Evolutionary conservation across 1,140 invertebrate genomes (phyloP).

Genomic region (Liolophura sinensis): DNA sequence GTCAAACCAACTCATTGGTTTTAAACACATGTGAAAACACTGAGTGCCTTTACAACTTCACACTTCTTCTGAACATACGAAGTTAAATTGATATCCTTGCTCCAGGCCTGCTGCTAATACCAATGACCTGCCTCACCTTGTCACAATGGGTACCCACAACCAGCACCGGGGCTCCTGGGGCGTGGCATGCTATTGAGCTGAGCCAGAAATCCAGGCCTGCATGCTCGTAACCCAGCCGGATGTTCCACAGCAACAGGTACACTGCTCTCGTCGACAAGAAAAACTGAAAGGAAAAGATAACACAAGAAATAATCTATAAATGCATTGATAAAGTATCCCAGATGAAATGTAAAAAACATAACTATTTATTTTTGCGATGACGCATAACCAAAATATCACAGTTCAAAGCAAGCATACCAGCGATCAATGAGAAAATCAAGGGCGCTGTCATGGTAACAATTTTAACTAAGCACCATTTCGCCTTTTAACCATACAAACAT

Average conservation of each 20-base stretch:
- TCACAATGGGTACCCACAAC: constrained; percentile 56
- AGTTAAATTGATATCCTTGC: constrained; percentile 4
- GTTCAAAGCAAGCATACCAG: too few species aligned
- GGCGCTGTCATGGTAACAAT: too few species aligned
- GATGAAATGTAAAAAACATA: too few species aligned
- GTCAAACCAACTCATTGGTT: too few species aligned
- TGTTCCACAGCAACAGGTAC: constrained; percentile 57
- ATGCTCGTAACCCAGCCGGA: constrained; percentile 54
- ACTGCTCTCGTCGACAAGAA: constrained; percentile 56
- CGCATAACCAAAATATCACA: too few species aligned
- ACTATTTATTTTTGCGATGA: too few species aligned
- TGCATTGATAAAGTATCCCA: too few species aligned
- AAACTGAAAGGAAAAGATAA: constrained; percentile 46
- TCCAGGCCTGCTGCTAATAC: too few species aligned
- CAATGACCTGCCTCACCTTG: constrained; percentile 32
- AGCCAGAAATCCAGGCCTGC: constrained; percentile 57
- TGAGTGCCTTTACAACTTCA: not conserved
- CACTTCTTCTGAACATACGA: not conserved
- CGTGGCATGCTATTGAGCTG: constrained; percentile 55
- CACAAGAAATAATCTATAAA: too few species aligned
- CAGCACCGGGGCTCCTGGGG: constrained; percentile 53
- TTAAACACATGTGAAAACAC: not conserved
- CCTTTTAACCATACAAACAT: too few species aligned
- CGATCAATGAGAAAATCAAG: too few species aligned
- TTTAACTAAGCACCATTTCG: too few species aligned